Conservation (phyloP, 2,888 invertebrate genomes). For the Drosophila phalerata region DNA sequence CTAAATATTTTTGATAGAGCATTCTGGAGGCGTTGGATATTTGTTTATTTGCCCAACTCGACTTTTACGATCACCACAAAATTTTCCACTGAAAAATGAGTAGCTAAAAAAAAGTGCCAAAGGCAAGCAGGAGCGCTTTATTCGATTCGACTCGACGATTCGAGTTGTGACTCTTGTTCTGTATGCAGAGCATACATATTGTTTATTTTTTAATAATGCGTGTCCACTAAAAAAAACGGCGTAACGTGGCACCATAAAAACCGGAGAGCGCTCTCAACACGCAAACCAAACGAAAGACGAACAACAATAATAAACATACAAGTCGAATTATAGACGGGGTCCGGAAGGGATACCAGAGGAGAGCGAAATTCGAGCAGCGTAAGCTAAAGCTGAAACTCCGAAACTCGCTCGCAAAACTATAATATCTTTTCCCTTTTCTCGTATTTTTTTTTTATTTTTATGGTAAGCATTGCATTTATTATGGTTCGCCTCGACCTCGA, state of each 20-base stretch:
- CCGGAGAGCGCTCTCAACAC: slow-evolving; percentile 57
- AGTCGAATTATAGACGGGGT: slow-evolving; percentile 37
- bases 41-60: slow-evolving; percentile 59
- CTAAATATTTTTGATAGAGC: slow-evolving; percentile 18
- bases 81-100: slow-evolving; percentile 72
- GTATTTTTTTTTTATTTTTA: slow-evolving; percentile 62
- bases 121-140: slow-evolving; percentile 34
- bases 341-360: not conserved
- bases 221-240: slow-evolving; percentile 76
- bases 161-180: slow-evolving; percentile 21
- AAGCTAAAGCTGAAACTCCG: slow-evolving; percentile 63
- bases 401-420: slow-evolving; percentile 67
- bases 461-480: slow-evolving; percentile 76
- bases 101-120: slow-evolving; percentile 63
- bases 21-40: slow-evolving; percentile 17
- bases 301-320: slow-evolving; percentile 69
- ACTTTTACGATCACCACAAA: slow-evolving; percentile 69
- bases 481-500: slow-evolving; percentile 56
- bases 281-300: slow-evolving; percentile 58
- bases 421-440: slow-evolving; percentile 47
- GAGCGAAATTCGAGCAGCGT: slow-evolving; percentile 69
- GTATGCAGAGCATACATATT: slow-evolving; percentile 64
- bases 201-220: slow-evolving; percentile 82
- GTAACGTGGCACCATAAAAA: slow-evolving; percentile 75
- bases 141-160: slow-evolving; percentile 38